phyloP scores from a whole-genome alignment of 2,113 vertebrate species.

The Daubentonia madagascariensis region DNA sequence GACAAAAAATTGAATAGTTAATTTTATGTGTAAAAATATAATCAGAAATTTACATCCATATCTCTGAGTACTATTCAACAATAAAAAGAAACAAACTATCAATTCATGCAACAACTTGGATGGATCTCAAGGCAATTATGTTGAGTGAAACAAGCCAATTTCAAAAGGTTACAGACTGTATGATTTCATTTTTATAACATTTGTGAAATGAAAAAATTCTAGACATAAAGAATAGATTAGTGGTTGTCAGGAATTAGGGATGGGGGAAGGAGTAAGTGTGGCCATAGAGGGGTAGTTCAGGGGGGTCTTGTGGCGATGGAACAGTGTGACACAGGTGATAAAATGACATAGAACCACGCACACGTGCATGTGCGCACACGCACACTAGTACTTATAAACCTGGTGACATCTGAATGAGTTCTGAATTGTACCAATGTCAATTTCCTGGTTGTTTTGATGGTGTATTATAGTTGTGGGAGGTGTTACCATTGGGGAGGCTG shows the following conservation, averaged over 20 bases:
- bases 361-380: neutral
- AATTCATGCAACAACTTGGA: too few species aligned
- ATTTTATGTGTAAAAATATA: neutral
- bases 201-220: neutral
- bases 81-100: neutral
- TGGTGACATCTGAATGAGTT: neutral
- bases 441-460: neutral
- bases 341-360: too few species aligned
- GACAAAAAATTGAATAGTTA: neutral
- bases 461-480: fast-evolving
- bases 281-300: fast-evolving
- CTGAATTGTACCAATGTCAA: fast-evolving
- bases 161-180: neutral
- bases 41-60: neutral
- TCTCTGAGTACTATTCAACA: neutral
- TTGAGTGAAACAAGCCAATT: neutral
- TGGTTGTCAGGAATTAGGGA: neutral
- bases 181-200: neutral
- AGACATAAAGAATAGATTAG: neutral
- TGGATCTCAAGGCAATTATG: neutral
- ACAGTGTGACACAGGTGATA: too few species aligned
- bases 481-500: neutral
- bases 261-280: neutral
- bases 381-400: fast-evolving
- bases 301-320: neutral